These are phyloP conservation scores for Ganaspis sp. DNA, from an alignment of 1,140 invertebrate species.

Conservation along the genomic window DNA sequence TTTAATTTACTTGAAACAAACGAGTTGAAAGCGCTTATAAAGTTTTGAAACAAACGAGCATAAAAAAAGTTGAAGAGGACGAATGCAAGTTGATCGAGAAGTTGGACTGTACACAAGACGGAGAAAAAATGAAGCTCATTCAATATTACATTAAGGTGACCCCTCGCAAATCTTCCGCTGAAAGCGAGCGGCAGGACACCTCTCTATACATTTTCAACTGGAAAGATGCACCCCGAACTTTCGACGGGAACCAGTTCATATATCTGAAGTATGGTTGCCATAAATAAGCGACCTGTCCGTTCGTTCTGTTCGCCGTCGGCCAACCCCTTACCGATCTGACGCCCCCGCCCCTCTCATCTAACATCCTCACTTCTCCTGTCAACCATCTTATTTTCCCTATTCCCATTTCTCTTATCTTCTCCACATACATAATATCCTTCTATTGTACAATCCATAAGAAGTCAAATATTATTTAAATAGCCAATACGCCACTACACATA, in stretches of 20 bases:
- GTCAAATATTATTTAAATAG: no score
- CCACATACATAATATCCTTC: neutral
- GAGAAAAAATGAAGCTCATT: conserved; percentile 66
- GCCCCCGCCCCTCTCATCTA: conserved; percentile 44
- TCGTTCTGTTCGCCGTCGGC: conserved; percentile 69
- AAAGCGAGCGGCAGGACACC: conserved; percentile 64
- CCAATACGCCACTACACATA: no score
- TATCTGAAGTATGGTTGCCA: conserved; percentile 76
- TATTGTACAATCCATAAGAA: neutral
- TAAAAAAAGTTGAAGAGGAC: conserved; percentile 37
- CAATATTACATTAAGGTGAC: conserved; percentile 63
- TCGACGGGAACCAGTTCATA: conserved; percentile 76
- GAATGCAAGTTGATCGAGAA: conserved; percentile 28
- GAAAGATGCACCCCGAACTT: conserved; percentile 75
- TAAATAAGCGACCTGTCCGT: conserved; percentile 76
- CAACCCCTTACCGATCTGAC: conserved; percentile 53
- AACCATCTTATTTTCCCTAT: neutral
- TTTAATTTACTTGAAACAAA: conserved; percentile 44
- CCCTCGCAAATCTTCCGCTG: conserved; percentile 65
- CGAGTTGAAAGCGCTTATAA: no score
- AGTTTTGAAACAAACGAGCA: neutral
- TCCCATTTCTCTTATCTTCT: neutral
- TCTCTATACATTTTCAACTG: conserved; percentile 73
- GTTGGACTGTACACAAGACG: neutral
- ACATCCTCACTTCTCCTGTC: conserved; percentile 27